Conservation (phyloP, 2,888 invertebrate genomes). For the Volucella inanis region DNA sequence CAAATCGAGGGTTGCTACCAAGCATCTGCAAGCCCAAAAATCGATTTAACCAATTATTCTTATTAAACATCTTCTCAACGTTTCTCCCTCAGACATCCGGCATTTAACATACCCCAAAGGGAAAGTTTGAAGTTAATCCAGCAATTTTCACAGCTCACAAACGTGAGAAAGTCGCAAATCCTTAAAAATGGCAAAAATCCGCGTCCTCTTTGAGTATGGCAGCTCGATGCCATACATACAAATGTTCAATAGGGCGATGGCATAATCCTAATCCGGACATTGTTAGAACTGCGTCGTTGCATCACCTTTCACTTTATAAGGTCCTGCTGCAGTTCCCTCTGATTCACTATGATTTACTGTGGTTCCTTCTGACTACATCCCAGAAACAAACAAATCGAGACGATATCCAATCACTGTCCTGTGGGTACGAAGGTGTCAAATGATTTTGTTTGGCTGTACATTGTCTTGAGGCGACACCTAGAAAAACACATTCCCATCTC, state of each 20-base stretch:
- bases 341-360: not conserved
- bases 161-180: conserved; percentile 74
- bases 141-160: conserved; percentile 71
- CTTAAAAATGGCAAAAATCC: conserved; percentile 73
- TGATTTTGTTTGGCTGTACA: conserved; percentile 59
- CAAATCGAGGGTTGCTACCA: too few relatives aligned
- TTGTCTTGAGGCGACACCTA: conserved; percentile 70
- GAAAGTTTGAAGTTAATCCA: conserved; percentile 57
- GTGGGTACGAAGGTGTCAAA: conserved; percentile 63
- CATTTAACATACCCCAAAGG: not conserved
- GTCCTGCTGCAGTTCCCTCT: conserved; percentile 30
- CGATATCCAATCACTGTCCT: conserved; percentile 62
- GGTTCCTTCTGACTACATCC: not conserved
- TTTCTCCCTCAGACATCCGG: conserved; percentile 6
- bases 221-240: conserved; percentile 1
- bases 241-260: conserved; percentile 52
- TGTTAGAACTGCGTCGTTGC: conserved; percentile 64
- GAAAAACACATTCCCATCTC: conserved; percentile 65
- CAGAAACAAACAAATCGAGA: conserved; percentile 61
- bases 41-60: too few relatives aligned
- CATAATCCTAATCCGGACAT: conserved; percentile 72
- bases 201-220: conserved; percentile 50
- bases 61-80: not conserved
- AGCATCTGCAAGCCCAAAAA: not conserved
- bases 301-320: conserved; percentile 54